Base-by-base conservation (phyloP, 2,888 invertebrate genomes). In the Latrodectus elegans region DNA sequence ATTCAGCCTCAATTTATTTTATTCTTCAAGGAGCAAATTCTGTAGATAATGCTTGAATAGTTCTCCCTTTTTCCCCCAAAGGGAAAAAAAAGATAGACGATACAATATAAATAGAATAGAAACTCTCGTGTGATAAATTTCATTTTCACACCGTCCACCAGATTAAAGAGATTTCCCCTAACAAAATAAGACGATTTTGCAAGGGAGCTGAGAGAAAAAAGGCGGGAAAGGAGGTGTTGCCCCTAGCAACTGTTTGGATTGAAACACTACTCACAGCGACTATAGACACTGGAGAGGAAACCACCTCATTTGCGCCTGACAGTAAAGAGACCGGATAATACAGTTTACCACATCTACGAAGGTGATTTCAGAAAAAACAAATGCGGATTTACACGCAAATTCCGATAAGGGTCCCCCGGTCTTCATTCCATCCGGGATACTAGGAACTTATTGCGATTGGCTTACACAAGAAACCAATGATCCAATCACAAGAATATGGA, bases 171-270 rank as follows among this genome's bases (percentile, higher is more conserved):
- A 81, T 72, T 74, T 80, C 68, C 51, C 38, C 10, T 55, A 53
- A 52, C 70, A 53, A 86, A 81, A 86, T 81, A 77, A 81, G 86
- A 86, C 81, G 81, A 77, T 86, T 86, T 86, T 81, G 12, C 81
- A 81, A 86, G 72, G 71, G 60, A 22, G 22, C 22, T 22, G 77
- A 75, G 55, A 53, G 75, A 65, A 49, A 60, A 15, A n/a, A n/a
- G 38, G 75, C 49, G 14, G 12, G 49, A 64, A 65, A 65, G 68
- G 51, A 64, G 22, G n/a, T 51, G 78, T 84, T 78, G 78, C 81
- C 84, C 78, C 55, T 84, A 26, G 84, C 79, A 84, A 84, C 84
- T 55, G 77, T 78, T 83, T 77, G 72, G 84, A 77, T 84, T 84
- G 77, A 74, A 84, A 76, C 72, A 77, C 64, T 22, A 72, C 72